Base-by-base conservation (phyloP, 53 echinoderm and acorn worm genomes). In the Actinopyga echinites region DNA sequence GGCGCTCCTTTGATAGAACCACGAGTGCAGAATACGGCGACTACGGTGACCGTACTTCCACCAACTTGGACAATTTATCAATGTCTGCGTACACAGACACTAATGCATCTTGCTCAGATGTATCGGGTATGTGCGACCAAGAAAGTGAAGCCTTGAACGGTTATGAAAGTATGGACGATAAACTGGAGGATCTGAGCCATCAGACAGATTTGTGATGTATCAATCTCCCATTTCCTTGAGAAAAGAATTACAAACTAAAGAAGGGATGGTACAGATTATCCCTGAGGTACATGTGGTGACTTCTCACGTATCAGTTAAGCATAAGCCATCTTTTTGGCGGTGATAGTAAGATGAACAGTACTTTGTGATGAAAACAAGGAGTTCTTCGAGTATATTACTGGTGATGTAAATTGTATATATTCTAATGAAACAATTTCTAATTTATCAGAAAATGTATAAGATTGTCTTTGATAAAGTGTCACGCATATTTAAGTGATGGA, bases 51-150 rank as follows among this genome's bases (percentile, higher is more conserved):
- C 77, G 49, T 25, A 85, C 57, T 32, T 42, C 65, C 1, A 31
- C 58, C 7, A 73, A 71, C 31, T 44, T 94, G 83, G 97, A 97
- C 78, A 93, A 94, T 28, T 58, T 94, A 35, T 94, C 97, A 10
- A 92, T 97, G 92, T 97, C 97, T 21, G 90, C 92, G 56, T 97
- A 97, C 65, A 93, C 94, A 24, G 90, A 89, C 79, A 94, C 97
- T 43, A 97, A 94, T 44, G 92, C 87, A 0, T 97, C 97, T 0
- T 97, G 97, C 71, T 94, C 94, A 0, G 97, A 97, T 57, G 90
- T 97, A 20, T 97, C 97, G 6, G 97, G 86, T 4, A 65, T 94
- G 84, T 88, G 89, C 35, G 97, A 92, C 21, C 97, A 94, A 3
- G 94, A 97, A 62, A 93, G 91, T 42, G 90, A 93, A 19, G 94